A percentile compares a stretch with the other conserved stretches of the same genome.
These are phyloP conservation scores for Alectura lathami DNA, from an alignment of 2,113 vertebrate species.

Conservation along the genomic window DNA sequence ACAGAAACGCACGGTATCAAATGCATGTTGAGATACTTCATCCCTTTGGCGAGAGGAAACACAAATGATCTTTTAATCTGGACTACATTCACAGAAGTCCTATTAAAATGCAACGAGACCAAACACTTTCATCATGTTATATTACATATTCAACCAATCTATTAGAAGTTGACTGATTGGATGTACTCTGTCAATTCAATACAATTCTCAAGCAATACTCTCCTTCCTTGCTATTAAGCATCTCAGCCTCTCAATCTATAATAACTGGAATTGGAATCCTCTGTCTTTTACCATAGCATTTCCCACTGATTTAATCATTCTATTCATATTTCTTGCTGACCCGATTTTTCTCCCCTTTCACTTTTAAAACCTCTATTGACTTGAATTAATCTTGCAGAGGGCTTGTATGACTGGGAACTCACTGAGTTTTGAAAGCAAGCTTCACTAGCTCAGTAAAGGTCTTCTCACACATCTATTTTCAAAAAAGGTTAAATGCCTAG, in stretches of 20 bases:
- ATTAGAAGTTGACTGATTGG: neutral
- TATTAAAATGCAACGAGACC: neutral
- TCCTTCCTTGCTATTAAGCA: conserved; percentile 14
- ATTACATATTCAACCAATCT: neutral
- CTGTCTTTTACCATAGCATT: conserved; percentile 51
- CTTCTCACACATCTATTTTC: neutral
- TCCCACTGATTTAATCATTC: conserved; percentile 50
- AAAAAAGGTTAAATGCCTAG: neutral
- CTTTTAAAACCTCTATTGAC: conserved; percentile 58
- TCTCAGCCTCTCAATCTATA: neutral
- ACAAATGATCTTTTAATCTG: neutral
- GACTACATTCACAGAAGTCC: neutral
- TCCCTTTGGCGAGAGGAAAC: neutral
- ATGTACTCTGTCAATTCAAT: neutral
- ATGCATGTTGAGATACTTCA: neutral
- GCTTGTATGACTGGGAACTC: neutral
- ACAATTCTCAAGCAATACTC: conserved; percentile 4
- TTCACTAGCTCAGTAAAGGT: neutral
- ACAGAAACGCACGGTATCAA: neutral
- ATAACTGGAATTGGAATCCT: conserved; percentile 45
- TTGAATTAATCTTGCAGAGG: conserved; percentile 56
- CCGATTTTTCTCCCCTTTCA: conserved; percentile 54
- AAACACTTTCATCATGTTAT: neutral
- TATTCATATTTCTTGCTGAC: conserved; percentile 67
- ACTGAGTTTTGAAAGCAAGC: conserved; percentile 13